Conservation (phyloP, 2,888 invertebrate genomes). For the Parapristionchus giblindavisi region DNA sequence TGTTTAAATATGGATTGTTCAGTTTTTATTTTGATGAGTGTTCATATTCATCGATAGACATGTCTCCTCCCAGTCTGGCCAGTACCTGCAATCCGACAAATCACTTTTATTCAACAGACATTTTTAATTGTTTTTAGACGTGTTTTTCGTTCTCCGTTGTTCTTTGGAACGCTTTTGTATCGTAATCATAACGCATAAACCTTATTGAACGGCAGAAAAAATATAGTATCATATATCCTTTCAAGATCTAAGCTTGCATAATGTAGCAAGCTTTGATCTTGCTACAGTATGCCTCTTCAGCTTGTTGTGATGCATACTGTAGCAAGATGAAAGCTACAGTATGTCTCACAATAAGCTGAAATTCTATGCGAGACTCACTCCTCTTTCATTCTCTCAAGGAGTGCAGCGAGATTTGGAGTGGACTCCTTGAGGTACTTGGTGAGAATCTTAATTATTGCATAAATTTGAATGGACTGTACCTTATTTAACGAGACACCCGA, state of each 20-base stretch:
- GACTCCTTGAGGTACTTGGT: constrained; percentile 24
- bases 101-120: neutral
- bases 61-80: constrained; percentile 36
- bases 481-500: too few species aligned
- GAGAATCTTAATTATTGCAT: constrained; percentile 12
- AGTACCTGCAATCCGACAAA: constrained; percentile 10
- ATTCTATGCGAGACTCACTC: neutral
- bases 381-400: constrained; percentile 26
- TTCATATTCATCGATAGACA: constrained; percentile 29
- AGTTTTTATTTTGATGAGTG: constrained; percentile 26
- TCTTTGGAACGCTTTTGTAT: too few species aligned
- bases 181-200: too few species aligned
- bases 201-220: too few species aligned
- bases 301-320: too few species aligned
- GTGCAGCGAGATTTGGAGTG: constrained; percentile 16
- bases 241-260: neutral
- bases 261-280: neutral
- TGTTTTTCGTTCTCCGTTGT: too few species aligned
- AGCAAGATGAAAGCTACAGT: neutral
- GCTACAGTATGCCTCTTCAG: neutral
- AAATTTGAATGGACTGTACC: neutral
- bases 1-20: neutral
- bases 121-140: too few species aligned
- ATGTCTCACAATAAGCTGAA: neutral
- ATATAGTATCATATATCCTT: neutral